phyloP scores from a whole-genome alignment of 2,113 vertebrate genomes.

The Thunnus maccoyii region DNA sequence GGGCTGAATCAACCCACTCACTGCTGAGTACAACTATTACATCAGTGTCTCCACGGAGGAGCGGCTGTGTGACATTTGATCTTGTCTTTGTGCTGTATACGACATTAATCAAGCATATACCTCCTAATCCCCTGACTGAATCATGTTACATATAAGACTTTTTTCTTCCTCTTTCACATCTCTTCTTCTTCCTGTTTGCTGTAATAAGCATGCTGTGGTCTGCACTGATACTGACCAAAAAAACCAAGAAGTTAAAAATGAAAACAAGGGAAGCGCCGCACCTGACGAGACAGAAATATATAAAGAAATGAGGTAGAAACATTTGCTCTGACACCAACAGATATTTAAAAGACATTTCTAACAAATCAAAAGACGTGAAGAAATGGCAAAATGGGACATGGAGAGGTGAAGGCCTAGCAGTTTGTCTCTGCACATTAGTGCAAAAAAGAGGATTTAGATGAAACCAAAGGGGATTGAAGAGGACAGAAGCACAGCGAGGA shows the following conservation, averaged over 20 bases:
- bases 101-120: neutral
- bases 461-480: neutral
- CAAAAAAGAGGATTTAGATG: neutral
- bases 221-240: neutral
- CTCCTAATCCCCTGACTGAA: neutral
- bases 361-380: too few species aligned
- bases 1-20: neutral
- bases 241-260: too few species aligned
- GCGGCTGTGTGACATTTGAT: neutral
- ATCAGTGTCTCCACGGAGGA: neutral
- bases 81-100: neutral
- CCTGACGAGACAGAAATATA: too few species aligned
- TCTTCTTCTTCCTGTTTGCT: neutral
- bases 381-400: neutral
- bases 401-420: neutral
- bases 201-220: neutral
- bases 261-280: too few species aligned
- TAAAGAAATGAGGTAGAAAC: too few species aligned
- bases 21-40: neutral
- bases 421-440: neutral
- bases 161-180: conserved; percentile 1
- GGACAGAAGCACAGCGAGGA: neutral
- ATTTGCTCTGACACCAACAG: too few species aligned
- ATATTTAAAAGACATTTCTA: too few species aligned
- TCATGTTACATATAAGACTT: neutral